Percentiles rank a stretch among this genome's conserved stretches.
phyloP scores from a whole-genome alignment of 1,140 invertebrate species.

The Globodera rostochiensis region DNA sequence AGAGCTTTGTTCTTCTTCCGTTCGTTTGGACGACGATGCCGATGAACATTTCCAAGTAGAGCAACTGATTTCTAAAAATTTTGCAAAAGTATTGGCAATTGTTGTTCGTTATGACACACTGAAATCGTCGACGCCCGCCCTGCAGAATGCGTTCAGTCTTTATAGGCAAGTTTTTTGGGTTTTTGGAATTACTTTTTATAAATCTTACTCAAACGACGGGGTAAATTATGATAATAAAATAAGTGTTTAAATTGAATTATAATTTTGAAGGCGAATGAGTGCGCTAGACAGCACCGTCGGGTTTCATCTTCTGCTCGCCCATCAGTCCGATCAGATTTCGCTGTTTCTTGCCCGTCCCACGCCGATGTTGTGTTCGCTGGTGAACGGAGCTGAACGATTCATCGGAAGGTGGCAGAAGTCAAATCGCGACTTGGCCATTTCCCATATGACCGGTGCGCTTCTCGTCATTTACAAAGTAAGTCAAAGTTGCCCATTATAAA shows the following conservation, averaged over 20 bases:
- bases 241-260: too few relatives aligned
- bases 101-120: conserved; percentile 21
- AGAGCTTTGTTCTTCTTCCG: conserved; percentile 17
- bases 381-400: conserved; percentile 20
- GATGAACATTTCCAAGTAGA: conserved; percentile 12
- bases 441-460: conserved; percentile 16
- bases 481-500: background rate
- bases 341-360: conserved; percentile 21
- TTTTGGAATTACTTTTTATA: too few relatives aligned
- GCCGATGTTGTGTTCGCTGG: conserved; percentile 12
- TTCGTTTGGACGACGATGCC: conserved; percentile 2
- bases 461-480: conserved; percentile 28
- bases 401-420: background rate
- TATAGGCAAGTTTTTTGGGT: conserved; percentile 11
- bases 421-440: conserved; percentile 12
- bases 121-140: conserved; percentile 4
- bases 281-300: conserved; percentile 2
- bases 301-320: conserved; percentile 6
- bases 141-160: conserved; percentile 28
- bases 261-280: conserved; percentile 21
- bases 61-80: conserved; percentile 15
- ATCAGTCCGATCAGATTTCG: conserved; percentile 24
- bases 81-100: conserved; percentile 15
- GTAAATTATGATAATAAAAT: too few relatives aligned
- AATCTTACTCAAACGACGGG: too few relatives aligned